Conservation (phyloP, 2,888 invertebrate genomes). For the Copidosoma aretas region DNA sequence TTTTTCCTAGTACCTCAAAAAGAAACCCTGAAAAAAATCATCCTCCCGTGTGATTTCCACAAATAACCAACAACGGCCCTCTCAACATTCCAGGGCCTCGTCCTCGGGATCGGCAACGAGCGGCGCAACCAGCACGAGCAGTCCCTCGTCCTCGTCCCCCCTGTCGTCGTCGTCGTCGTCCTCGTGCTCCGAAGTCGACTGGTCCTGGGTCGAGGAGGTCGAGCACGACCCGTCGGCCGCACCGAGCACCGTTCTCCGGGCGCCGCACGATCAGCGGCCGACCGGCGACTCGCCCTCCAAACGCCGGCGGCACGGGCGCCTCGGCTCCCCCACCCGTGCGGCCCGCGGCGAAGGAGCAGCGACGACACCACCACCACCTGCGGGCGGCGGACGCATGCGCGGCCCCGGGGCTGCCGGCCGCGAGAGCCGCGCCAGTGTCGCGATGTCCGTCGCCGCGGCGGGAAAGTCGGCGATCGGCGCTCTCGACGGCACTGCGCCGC, state of each 20-base stretch:
- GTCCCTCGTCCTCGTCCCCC: constrained; percentile 1
- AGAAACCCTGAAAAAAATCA: too few relatives aligned
- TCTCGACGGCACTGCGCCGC: constrained; percentile 29
- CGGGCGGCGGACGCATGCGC: constrained; percentile 47
- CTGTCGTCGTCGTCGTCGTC: constrained; percentile 30
- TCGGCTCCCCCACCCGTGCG: constrained; percentile 24
- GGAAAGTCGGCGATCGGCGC: constrained; percentile 34
- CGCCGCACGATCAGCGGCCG: constrained; percentile 20
- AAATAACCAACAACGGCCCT: too few relatives aligned
- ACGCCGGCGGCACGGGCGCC: constrained; percentile 43
- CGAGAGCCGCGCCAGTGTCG: constrained; percentile 56
- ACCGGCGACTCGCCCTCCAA: constrained; percentile 16
- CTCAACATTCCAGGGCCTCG: constrained; percentile 1
- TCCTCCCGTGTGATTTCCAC: too few relatives aligned
- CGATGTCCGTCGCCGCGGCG: constrained; percentile 60
- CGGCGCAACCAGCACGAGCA: too few relatives aligned
- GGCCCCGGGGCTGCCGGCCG: constrained; percentile 45
- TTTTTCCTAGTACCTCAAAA: too few relatives aligned
- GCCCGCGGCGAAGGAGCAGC: not conserved
- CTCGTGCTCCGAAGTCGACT: constrained; percentile 57
- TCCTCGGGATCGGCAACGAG: constrained; percentile 15
- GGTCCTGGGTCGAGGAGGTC: constrained; percentile 60
- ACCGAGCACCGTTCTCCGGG: too few relatives aligned
- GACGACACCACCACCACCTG: not conserved
- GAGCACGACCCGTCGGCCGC: constrained; percentile 24